These are phyloP conservation scores for Australoheros facetus DNA, from an alignment of 2,797 vertebrate species.

Conservation along the genomic window DNA sequence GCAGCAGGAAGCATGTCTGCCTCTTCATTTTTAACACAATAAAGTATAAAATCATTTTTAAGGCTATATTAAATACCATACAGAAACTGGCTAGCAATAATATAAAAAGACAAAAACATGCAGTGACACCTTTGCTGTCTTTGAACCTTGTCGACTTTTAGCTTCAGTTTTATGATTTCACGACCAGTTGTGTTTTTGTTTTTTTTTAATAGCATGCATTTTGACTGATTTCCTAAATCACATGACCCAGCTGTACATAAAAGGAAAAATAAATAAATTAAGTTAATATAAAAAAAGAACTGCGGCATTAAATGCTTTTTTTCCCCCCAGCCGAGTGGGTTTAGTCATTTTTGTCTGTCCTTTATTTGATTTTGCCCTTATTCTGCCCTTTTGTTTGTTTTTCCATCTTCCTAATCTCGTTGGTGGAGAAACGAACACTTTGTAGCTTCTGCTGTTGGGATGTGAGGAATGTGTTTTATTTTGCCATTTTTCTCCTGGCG, in stretches of 20 bases:
- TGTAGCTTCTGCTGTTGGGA: slow-evolving; percentile 11
- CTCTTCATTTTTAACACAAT: not conserved
- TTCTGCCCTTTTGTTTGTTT: slow-evolving; percentile 13
- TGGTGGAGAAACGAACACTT: slow-evolving; percentile 9
- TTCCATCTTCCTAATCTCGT: slow-evolving; percentile 2
- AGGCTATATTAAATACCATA: not conserved
- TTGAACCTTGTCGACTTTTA: not conserved
- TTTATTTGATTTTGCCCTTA: slow-evolving; percentile 23
- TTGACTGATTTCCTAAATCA: slow-evolving; percentile 11
- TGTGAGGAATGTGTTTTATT: slow-evolving; percentile 12
- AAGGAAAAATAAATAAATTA: slow-evolving; percentile 3
- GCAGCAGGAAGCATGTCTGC: not conserved
- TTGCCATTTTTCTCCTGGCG: not conserved
- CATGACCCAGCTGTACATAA: not conserved
- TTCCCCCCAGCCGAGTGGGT: not conserved
- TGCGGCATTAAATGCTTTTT: not conserved
- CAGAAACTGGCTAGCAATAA: not conserved
- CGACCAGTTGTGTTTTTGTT: not conserved
- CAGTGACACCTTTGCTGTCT: not conserved
- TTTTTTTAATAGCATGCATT: slow-evolving; percentile 1
- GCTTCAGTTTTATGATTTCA: slow-evolving; percentile 22
- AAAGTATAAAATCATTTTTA: not conserved
- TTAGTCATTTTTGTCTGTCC: slow-evolving; percentile 14
- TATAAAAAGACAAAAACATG: slow-evolving; percentile 5
- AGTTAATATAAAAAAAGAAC: not conserved